phyloP scores from a whole-genome alignment of 2,113 vertebrate species.

The Suncus etruscus region DNA sequence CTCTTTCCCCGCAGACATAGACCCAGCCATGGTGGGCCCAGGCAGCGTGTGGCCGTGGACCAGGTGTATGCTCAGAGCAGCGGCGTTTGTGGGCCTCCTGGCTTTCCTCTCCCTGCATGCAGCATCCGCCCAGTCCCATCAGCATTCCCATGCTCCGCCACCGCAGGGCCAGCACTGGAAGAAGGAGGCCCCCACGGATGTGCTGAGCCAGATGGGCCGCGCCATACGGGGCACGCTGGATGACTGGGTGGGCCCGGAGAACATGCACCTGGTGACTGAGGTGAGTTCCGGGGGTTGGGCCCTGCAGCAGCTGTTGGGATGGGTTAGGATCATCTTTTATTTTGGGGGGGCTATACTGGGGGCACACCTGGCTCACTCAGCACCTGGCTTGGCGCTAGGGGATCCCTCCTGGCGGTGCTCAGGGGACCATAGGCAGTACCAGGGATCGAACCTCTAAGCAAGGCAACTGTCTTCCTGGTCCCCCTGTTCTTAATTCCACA shows the following conservation, averaged over 20 bases:
- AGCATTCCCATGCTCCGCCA: not conserved
- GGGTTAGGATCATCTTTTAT: no score
- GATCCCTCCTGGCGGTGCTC: no score
- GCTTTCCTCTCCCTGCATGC: not conserved
- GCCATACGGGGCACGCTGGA: slow-evolving; percentile 73
- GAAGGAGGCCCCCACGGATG: not conserved
- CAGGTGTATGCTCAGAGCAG: not conserved
- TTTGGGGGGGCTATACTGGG: no score
- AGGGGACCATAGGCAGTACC: no score
- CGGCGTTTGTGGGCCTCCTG: not conserved
- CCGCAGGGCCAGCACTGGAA: slow-evolving; percentile 43
- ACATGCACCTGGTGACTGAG: slow-evolving; percentile 74
- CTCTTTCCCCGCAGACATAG: slow-evolving; percentile 62
- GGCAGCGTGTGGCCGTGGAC: not conserved
- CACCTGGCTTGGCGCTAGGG: no score
- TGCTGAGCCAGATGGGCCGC: slow-evolving; percentile 75
- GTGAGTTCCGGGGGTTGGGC: slow-evolving; percentile 67
- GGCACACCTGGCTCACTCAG: no score
- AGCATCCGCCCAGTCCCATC: not conserved
- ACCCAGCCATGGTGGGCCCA: slow-evolving; percentile 61
- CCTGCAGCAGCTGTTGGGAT: not conserved
- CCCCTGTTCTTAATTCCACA: not conserved
- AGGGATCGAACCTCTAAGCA: no score
- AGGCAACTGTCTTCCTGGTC: no score
- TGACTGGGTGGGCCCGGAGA: slow-evolving; percentile 79